Conservation (phyloP, 2,888 invertebrate genomes). For the Cybosia mesomella region DNA sequence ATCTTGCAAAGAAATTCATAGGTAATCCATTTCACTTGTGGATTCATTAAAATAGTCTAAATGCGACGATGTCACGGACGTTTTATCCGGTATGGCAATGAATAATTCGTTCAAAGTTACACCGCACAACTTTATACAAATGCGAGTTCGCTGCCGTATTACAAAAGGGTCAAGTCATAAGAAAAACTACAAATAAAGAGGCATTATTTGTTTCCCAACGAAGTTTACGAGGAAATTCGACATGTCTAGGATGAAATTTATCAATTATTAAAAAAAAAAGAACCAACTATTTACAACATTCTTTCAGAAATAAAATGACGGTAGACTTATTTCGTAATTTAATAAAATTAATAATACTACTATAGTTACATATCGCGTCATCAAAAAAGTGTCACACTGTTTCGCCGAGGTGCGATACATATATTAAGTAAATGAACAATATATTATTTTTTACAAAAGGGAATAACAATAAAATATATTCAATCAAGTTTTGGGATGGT, state of each 20-base stretch:
- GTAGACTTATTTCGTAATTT: too few species aligned
- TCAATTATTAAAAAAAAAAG: not conserved
- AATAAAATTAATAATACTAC: too few species aligned
- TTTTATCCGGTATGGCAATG: slow-evolving; percentile 73
- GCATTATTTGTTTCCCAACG: not conserved
- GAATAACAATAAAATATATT: too few species aligned
- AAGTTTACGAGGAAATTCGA: not conserved
- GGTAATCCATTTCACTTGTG: slow-evolving; percentile 32
- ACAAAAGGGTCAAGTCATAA: slow-evolving; percentile 55
- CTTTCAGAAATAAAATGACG: not conserved
- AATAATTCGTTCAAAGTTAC: slow-evolving; percentile 79
- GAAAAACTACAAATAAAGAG: slow-evolving; percentile 12
- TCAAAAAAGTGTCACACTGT: too few species aligned
- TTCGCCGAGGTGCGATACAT: too few species aligned
- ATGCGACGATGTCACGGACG: slow-evolving; percentile 59
- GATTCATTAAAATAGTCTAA: slow-evolving; percentile 43
- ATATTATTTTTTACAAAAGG: too few species aligned
- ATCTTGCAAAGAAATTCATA: slow-evolving; percentile 17
- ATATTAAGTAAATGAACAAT: too few species aligned
- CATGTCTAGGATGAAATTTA: not conserved
- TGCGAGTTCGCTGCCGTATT: slow-evolving; percentile 64
- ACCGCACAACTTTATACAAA: slow-evolving; percentile 76
- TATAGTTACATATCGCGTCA: too few species aligned
- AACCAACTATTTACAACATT: not conserved
- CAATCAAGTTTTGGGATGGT: too few species aligned